phyloP scores from a whole-genome alignment of 2,888 invertebrate species.

The Prenolepis imparis region DNA sequence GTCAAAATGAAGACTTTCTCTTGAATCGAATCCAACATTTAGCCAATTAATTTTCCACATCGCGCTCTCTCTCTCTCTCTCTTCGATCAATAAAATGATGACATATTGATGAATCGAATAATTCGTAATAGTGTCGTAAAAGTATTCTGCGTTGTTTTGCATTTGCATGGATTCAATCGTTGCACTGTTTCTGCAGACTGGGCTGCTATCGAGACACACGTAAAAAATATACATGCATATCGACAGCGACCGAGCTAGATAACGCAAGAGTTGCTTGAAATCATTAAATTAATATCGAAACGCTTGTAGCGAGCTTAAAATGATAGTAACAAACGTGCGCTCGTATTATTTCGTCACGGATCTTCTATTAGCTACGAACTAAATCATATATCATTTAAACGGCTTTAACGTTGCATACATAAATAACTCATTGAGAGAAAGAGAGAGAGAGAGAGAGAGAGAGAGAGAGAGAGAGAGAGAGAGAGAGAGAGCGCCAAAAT shows the following conservation, averaged over 20 bases:
- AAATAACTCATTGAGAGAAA: slow-evolving; percentile 1
- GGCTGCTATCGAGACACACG: neutral
- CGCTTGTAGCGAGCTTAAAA: neutral
- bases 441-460: too few relatives aligned
- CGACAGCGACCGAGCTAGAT: slow-evolving; percentile 2
- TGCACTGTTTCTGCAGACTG: neutral
- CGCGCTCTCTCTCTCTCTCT: neutral
- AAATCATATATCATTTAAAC: slow-evolving; percentile 17
- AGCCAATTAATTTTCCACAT: slow-evolving; percentile 21
- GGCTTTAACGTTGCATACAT: slow-evolving; percentile 1
- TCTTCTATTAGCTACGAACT: slow-evolving; percentile 8
- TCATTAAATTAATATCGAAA: slow-evolving; percentile 21
- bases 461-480: neutral
- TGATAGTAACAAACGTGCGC: neutral
- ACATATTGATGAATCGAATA: slow-evolving; percentile 13
- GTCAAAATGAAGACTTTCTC: slow-evolving; percentile 14
- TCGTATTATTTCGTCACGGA: neutral
- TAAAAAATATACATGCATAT: neutral
- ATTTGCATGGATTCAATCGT: slow-evolving; percentile 14
- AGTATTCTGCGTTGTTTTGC: neutral
- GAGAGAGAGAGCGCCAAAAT: neutral
- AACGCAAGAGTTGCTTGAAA: neutral
- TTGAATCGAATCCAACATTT: slow-evolving; percentile 13
- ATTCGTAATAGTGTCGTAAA: slow-evolving; percentile 10
- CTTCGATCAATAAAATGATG: slow-evolving; percentile 13